Evolutionary conservation across 2,113 vertebrate genomes (phyloP).

Genomic region (Anser brachyrhynchus): DNA sequence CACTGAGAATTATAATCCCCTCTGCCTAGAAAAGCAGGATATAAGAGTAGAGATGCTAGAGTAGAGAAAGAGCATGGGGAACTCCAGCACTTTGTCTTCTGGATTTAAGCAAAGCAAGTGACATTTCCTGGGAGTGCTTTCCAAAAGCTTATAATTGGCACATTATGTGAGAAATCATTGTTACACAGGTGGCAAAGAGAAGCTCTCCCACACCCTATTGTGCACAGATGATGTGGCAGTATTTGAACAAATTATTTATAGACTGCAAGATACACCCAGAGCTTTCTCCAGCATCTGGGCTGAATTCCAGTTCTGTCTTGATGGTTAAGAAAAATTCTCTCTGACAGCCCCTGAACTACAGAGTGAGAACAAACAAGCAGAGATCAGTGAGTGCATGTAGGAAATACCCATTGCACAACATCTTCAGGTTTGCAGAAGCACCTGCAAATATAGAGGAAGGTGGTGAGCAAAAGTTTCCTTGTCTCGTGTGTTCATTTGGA

Average conservation of each 20-base stretch:
- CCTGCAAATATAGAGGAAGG: not conserved
- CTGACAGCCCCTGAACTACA: not conserved
- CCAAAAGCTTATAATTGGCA: fast-evolving
- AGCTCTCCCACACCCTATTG: not conserved
- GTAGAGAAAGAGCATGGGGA: not conserved
- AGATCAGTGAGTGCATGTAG: not conserved
- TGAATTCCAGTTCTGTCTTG: not conserved
- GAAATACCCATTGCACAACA: not conserved
- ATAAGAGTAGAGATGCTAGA: not conserved
- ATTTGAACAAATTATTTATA: conserved; percentile 21
- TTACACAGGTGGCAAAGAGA: not conserved
- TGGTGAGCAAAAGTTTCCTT: not conserved
- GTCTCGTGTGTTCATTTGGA: not conserved
- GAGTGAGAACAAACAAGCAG: not conserved
- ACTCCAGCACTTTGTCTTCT: not conserved
- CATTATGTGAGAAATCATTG: not conserved
- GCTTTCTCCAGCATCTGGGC: not conserved
- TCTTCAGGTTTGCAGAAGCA: not conserved
- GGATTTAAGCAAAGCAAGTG: not conserved
- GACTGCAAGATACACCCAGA: not conserved
- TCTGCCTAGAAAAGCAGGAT: not conserved
- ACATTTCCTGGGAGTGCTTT: not conserved
- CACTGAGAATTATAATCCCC: not conserved
- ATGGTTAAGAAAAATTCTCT: not conserved
- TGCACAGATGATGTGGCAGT: not conserved